Base-by-base conservation (phyloP, 2,797 vertebrate species). In the Myripristis jacobus region DNA sequence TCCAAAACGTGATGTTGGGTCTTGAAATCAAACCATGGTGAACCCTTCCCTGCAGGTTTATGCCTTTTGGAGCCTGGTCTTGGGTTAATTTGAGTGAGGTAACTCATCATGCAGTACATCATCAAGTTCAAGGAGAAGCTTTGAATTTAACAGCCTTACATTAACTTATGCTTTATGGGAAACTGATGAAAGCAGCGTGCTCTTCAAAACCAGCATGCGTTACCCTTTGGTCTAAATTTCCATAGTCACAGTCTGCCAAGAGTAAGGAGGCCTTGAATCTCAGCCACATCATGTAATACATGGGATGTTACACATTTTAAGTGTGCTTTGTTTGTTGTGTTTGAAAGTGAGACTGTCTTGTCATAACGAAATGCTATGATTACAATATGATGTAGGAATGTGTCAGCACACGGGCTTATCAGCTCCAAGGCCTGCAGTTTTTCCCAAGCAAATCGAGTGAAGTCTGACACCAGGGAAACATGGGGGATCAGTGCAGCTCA, bases 271-370 rank as follows among this genome's bases (percentile, higher is more conserved):
- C 89, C 89, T 91, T 92, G 88, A 92, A 82, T 80, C 72, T 18
- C 13, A 44, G 74, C 88, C 86, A 73, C 59, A 38, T 43, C 0
- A 29, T 72, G 75, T 81, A 75, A 81, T 81, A 82, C 72, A 85
- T 69, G 68, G 83, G 85, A 87, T 88, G 76, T 89, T 73, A 79
- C 84, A 78, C 80, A 75, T 76, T 87, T 84, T 69, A 82, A 88
- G 79, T 75, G 67, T 66, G 22, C 82, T 83, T 54, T 85, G 75
- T 89, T 90, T 90, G 84, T 82, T 89, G 91, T 81, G 75, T 73
- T 70, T 72, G 75, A 83, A 86, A 86, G 68, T 67, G 74, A 91
- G 67, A 82, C 72, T 50, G 74, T 70, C 79, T 85, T 78, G 54
- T 66, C 31, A 60, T 77, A 85, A 86, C 71, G 79, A 84, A 82